These are phyloP conservation scores for Cosmia pyralina DNA, from an alignment of 2,888 invertebrate genomes.

Conservation along the genomic window DNA sequence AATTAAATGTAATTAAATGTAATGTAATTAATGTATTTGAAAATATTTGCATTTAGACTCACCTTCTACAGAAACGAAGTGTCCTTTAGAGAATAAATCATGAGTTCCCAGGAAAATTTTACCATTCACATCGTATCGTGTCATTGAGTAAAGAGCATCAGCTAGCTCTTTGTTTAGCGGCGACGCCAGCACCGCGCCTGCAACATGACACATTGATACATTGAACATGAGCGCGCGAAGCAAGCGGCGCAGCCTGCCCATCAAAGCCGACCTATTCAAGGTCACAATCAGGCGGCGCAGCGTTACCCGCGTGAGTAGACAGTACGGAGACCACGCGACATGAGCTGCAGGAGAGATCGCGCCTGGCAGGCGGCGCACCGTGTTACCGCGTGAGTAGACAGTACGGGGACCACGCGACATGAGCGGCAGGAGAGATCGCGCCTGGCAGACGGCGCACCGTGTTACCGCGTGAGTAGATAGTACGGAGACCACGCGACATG, in stretches of 20 bases:
- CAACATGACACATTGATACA: constrained; percentile 1
- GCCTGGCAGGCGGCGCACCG: not conserved
- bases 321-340: not conserved
- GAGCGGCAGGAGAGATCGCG: not conserved
- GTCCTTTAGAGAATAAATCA: constrained; percentile 13
- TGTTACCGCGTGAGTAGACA: not conserved
- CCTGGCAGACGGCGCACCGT: not conserved
- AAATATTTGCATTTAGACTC: not conserved
- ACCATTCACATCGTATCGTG: not conserved
- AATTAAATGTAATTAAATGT: too few relatives aligned
- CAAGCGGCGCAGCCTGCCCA: not conserved
- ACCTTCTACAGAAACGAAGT: constrained; percentile 35
- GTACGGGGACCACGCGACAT: not conserved
- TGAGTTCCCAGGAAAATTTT: constrained; percentile 28
- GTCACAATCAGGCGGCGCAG: not conserved
- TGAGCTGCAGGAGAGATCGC: not conserved
- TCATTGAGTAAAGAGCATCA: not conserved
- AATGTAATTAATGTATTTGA: too few relatives aligned
- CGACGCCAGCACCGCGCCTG: constrained; percentile 34
- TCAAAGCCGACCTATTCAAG: not conserved
- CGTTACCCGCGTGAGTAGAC: not conserved
- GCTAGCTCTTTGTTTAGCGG: constrained; percentile 9
- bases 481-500: not conserved
- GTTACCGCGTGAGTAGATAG: not conserved
- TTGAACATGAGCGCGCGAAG: not conserved